phyloP scores from a whole-genome alignment of 2,113 vertebrate species.

The Panthera uncia region DNA sequence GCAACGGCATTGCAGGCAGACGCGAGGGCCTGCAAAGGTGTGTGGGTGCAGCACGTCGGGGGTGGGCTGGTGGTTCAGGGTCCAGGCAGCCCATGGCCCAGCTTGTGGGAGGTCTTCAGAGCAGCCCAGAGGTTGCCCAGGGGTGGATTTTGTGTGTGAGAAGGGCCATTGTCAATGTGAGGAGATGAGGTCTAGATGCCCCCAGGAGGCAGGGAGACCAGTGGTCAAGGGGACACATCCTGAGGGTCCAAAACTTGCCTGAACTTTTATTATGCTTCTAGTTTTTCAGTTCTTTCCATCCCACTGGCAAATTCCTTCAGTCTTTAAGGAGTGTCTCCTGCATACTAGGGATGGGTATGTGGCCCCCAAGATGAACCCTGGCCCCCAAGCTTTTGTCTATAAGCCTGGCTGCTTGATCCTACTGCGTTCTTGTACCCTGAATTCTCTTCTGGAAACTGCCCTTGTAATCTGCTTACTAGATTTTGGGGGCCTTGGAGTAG shows the following conservation, averaged over 20 bases:
- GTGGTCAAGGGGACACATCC: not conserved
- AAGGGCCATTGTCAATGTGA: not conserved
- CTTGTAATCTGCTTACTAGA: too few relatives aligned
- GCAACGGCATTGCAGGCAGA: not conserved
- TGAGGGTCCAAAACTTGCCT: not conserved
- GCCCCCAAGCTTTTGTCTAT: not conserved
- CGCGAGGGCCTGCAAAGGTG: rapidly evolving
- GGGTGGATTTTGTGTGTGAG: not conserved
- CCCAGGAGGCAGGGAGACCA: not conserved
- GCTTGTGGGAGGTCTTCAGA: not conserved
- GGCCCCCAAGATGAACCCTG: not conserved
- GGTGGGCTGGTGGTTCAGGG: not conserved
- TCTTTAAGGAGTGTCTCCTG: not conserved
- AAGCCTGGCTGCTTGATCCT: too few relatives aligned
- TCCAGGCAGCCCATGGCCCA: not conserved
- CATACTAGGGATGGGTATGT: rapidly evolving
- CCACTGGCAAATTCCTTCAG: rapidly evolving
- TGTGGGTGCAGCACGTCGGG: rapidly evolving
- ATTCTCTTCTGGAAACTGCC: not conserved
- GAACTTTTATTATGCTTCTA: not conserved
- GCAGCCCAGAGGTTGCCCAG: not conserved
- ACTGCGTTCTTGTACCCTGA: not conserved
- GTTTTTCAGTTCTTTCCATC: not conserved
- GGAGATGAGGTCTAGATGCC: not conserved
- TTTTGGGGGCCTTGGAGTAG: not conserved